Evolutionary conservation across 2,113 vertebrate genomes (phyloP).

Genomic region (Erpornis zantholeuca): DNA sequence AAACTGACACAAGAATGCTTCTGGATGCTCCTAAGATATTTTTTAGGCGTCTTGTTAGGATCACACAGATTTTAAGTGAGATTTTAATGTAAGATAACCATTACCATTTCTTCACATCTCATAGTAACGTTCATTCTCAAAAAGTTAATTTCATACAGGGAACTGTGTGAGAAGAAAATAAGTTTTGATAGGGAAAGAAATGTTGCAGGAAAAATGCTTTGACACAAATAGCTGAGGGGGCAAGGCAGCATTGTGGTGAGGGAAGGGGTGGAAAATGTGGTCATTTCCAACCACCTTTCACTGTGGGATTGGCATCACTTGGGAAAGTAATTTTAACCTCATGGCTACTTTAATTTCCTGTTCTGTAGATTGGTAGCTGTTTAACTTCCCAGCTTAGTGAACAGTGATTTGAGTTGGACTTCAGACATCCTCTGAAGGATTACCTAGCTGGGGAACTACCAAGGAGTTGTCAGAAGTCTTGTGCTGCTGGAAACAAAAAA

Average conservation of each 20-base stretch:
- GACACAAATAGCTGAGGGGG: not conserved
- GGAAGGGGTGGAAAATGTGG: conserved; percentile 28
- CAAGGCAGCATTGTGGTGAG: not conserved
- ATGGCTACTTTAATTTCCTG: conserved; percentile 53
- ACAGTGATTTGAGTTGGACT: not conserved
- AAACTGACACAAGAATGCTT: not conserved
- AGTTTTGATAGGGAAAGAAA: not conserved
- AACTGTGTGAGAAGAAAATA: not conserved
- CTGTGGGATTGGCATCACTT: conserved; percentile 29
- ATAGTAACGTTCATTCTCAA: not conserved
- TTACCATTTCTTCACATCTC: not conserved
- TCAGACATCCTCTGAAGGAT: not conserved
- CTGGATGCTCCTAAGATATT: not conserved
- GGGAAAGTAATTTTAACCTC: conserved; percentile 28
- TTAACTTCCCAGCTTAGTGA: not conserved
- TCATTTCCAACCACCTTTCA: conserved; percentile 12
- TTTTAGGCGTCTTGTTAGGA: not conserved
- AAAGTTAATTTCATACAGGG: not conserved
- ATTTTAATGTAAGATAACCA: not conserved
- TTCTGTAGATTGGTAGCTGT: conserved; percentile 33
- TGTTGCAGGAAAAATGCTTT: not conserved
- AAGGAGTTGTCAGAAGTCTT: not conserved
- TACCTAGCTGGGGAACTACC: not conserved
- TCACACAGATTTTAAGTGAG: not conserved
- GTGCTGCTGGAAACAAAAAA: not conserved